Evolutionary conservation across 2,888 invertebrate genomes (phyloP).

Genomic region (Linyphia triangularis): DNA sequence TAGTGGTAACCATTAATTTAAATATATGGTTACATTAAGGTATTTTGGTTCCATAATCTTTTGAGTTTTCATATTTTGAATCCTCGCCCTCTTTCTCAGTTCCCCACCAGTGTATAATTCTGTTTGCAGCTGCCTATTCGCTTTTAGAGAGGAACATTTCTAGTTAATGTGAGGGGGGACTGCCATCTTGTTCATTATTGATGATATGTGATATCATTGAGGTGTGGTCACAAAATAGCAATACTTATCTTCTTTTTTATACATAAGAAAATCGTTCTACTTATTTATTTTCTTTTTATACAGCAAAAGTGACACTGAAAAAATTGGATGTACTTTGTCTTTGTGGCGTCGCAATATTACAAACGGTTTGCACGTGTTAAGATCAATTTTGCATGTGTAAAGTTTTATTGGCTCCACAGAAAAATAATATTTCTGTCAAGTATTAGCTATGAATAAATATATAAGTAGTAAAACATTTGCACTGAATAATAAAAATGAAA

Average conservation of each 20-base stretch:
- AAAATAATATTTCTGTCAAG: too few species aligned
- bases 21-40: neutral
- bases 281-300: too few species aligned
- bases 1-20: too few species aligned
- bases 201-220: conserved; percentile 37
- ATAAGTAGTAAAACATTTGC: too few species aligned
- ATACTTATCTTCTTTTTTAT: conserved; percentile 10
- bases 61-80: neutral
- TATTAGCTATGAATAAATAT: too few species aligned
- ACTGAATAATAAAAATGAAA: too few species aligned
- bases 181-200: conserved; percentile 32
- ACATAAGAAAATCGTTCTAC: neutral
- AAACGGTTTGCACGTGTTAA: too few species aligned
- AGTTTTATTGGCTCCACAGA: too few species aligned
- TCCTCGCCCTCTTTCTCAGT: neutral
- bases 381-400: too few species aligned
- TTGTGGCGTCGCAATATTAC: too few species aligned
- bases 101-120: neutral
- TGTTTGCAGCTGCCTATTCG: conserved; percentile 9
- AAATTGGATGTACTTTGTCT: too few species aligned
- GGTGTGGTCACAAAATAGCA: conserved; percentile 48
- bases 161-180: conserved; percentile 20
- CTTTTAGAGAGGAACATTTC: conserved; percentile 1
- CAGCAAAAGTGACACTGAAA: too few species aligned
- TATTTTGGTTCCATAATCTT: conserved; percentile 19